These are phyloP conservation scores for Ceratoteleas bidentatus DNA, from an alignment of 1,140 invertebrate genomes.

Conservation along the genomic window DNA sequence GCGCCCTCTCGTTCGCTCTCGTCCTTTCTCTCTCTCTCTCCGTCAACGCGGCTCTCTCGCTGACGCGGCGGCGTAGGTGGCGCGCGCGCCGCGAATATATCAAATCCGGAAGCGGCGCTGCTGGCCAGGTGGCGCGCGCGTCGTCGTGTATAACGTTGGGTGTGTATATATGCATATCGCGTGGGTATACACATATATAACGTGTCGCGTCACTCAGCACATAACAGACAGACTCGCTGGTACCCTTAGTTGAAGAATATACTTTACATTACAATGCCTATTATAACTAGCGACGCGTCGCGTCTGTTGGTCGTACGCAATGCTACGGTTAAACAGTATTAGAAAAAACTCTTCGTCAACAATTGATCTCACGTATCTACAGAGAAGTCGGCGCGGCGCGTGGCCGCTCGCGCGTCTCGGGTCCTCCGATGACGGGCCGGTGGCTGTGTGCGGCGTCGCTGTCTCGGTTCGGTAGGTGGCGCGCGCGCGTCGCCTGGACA, in stretches of 20 bases:
- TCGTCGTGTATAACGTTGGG: conserved; percentile 36
- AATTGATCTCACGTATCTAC: conserved; percentile 76
- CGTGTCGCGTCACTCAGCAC: conserved; percentile 53
- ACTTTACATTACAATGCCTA: conserved; percentile 77
- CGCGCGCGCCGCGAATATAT: conserved; percentile 50
- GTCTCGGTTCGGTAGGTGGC: conserved; percentile 6
- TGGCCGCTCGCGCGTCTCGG: background rate
- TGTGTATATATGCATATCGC: conserved; percentile 10
- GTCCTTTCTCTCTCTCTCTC: too few relatives aligned
- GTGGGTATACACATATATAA: conserved; percentile 16
- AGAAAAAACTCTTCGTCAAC: conserved; percentile 78
- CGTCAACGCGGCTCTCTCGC: too few relatives aligned
- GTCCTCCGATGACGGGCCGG: too few relatives aligned
- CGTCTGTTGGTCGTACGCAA: conserved; percentile 79
- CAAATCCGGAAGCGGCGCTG: conserved; percentile 29
- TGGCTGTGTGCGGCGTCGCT: background rate
- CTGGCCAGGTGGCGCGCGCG: conserved; percentile 8
- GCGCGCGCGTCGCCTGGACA: conserved; percentile 23
- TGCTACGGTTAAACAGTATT: conserved; percentile 78
- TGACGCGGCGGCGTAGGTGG: too few relatives aligned
- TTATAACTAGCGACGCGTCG: conserved; percentile 73
- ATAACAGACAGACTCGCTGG: conserved; percentile 64
- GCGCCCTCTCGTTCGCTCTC: too few relatives aligned
- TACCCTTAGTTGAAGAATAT: conserved; percentile 69
- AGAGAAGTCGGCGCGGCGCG: conserved; percentile 70